Percentiles rank a stretch among this genome's conserved stretches.
Conservation (phyloP, 2,888 invertebrate genomes). For the Lymantria monacha region DNA sequence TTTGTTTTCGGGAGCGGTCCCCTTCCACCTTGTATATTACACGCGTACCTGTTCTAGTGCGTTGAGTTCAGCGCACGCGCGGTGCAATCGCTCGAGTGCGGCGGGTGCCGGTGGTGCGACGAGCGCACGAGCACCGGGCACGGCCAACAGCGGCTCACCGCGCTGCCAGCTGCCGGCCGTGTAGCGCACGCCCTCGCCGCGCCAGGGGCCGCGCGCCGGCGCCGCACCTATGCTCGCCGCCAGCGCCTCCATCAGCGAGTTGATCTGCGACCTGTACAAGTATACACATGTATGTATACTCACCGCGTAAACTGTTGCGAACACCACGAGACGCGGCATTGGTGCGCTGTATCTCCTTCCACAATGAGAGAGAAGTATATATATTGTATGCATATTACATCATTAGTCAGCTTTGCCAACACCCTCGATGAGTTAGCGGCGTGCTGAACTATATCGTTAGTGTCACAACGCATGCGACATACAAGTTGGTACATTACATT, state of each 20-base stretch:
- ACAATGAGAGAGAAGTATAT: too few species aligned
- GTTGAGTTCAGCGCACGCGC: constrained; percentile 72
- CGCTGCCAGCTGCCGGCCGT: constrained; percentile 68
- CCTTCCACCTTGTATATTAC: too few species aligned
- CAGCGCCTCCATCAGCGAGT: constrained; percentile 48
- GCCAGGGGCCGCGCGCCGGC: constrained; percentile 52
- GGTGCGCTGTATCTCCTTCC: too few species aligned
- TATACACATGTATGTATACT: background rate
- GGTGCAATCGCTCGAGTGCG: constrained; percentile 35
- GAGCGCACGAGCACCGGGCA: constrained; percentile 43
- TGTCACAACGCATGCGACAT: too few species aligned
- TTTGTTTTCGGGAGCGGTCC: too few species aligned
- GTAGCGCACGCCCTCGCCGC: constrained; percentile 70
- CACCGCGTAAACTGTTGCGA: too few species aligned
- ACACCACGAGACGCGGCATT: too few species aligned
- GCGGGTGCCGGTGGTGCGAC: constrained; percentile 47
- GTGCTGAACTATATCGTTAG: too few species aligned
- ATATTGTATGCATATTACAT: too few species aligned
- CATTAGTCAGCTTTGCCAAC: too few species aligned
- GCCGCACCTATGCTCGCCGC: constrained; percentile 69
- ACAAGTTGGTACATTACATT: too few species aligned
- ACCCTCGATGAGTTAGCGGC: too few species aligned
- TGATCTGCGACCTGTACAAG: constrained; percentile 31
- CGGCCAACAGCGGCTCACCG: constrained; percentile 58
- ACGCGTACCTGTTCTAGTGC: constrained; percentile 72